Evolutionary conservation across 2,888 invertebrate species (phyloP).

Genomic region (Caenorhabditis macrosperma): DNA sequence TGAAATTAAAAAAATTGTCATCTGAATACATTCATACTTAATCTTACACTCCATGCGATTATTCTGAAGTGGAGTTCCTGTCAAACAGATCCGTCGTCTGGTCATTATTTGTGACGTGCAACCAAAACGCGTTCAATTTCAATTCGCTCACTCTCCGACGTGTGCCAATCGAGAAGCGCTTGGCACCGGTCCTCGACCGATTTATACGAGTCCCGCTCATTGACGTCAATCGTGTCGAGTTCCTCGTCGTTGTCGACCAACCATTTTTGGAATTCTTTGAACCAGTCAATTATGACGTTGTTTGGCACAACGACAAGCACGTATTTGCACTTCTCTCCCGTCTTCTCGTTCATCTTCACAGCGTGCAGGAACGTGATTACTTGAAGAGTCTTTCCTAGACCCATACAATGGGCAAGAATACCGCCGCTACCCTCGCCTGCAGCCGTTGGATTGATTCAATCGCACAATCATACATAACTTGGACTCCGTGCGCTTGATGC

Average conservation of each 20-base stretch:
- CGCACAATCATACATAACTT: constrained; percentile 81
- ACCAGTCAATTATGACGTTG: constrained; percentile 97
- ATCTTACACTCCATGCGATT: constrained; percentile 91
- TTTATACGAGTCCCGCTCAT: constrained; percentile 86
- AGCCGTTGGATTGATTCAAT: constrained; percentile 76
- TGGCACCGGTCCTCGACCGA: constrained; percentile 86
- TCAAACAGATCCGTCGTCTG: constrained; percentile 92
- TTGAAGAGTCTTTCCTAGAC: constrained; percentile 93
- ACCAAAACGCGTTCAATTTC: too few species aligned
- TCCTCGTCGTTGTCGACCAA: constrained; percentile 69
- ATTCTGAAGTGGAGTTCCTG: constrained; percentile 98
- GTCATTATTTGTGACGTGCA: constrained; percentile 85
- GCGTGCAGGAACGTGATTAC: constrained; percentile 92
- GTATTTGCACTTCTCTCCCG: constrained; percentile 83
- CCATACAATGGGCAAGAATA: constrained; percentile 98
- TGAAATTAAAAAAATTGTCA: constrained; percentile 81
- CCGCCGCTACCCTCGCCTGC: constrained; percentile 74
- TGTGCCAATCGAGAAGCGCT: constrained; percentile 70
- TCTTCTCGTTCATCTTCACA: constrained; percentile 85
- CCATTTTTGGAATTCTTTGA: constrained; percentile 89
- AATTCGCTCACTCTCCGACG: constrained; percentile 35
- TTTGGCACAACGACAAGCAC: constrained; percentile 93
- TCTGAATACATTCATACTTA: background rate
- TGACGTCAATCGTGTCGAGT: constrained; percentile 64
- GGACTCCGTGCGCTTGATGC: constrained; percentile 90